These are phyloP conservation scores for Xylota segnis DNA, from an alignment of 2,888 invertebrate genomes.

Conservation along the genomic window DNA sequence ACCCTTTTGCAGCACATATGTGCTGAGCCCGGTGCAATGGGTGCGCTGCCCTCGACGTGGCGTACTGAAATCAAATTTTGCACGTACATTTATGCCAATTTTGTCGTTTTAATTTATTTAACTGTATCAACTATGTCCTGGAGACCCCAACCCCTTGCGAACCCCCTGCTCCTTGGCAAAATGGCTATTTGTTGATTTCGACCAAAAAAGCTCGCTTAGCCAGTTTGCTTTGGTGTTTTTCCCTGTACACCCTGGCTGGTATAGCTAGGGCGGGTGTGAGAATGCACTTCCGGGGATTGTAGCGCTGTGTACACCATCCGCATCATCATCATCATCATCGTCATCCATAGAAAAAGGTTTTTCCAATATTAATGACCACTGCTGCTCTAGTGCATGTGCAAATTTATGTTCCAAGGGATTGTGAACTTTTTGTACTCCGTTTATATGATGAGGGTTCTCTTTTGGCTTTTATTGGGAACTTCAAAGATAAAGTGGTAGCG, in stretches of 20 bases:
- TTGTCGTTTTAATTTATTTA: slow-evolving; percentile 76
- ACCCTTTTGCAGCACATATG: slow-evolving; percentile 10
- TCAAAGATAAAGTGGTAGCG: slow-evolving; percentile 64
- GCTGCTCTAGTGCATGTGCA: slow-evolving; percentile 74
- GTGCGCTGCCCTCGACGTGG: slow-evolving; percentile 10
- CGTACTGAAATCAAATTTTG: slow-evolving; percentile 60
- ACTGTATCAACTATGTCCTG: slow-evolving; percentile 41
- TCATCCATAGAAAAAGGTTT: slow-evolving; percentile 69
- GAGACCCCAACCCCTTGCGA: too few relatives aligned
- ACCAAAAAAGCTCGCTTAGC: slow-evolving; percentile 63
- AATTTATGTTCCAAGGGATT: slow-evolving; percentile 72
- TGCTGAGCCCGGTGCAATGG: slow-evolving; percentile 1
- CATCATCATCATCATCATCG: slow-evolving; percentile 65
- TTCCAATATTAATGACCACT: slow-evolving; percentile 77
- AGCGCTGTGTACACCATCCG: slow-evolving; percentile 46
- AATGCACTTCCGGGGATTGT: slow-evolving; percentile 66
- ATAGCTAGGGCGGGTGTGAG: slow-evolving; percentile 53
- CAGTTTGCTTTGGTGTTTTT: slow-evolving; percentile 31
- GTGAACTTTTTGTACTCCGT: slow-evolving; percentile 13
- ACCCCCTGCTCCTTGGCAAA: slow-evolving; percentile 1
- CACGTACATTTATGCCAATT: slow-evolving; percentile 71
- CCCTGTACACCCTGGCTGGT: too few relatives aligned
- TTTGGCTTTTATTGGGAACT: slow-evolving; percentile 69
- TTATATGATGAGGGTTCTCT: slow-evolving; percentile 58
- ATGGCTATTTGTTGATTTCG: slow-evolving; percentile 71